phyloP scores from a whole-genome alignment of 2,888 invertebrate species.

The Holacanthella duospinosa region DNA sequence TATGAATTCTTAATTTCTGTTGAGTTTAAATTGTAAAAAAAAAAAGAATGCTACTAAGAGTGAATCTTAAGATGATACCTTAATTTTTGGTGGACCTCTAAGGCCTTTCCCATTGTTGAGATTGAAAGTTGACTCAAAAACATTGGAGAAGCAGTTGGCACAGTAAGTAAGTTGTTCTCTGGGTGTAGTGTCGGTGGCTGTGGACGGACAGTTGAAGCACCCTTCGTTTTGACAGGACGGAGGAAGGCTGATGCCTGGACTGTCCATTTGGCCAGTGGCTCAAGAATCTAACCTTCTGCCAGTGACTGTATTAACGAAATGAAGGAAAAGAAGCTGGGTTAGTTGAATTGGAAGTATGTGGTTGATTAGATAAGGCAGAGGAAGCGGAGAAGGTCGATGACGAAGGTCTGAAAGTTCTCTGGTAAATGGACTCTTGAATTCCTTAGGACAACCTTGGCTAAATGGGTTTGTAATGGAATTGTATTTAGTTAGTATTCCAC shows the following conservation, averaged over 20 bases:
- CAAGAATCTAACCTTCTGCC: too few species aligned
- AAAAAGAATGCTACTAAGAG: not conserved
- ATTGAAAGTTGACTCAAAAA: not conserved
- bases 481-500: too few species aligned
- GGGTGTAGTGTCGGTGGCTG: not conserved
- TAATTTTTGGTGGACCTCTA: not conserved
- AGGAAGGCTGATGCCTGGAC: not conserved
- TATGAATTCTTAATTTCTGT: too few species aligned
- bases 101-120: not conserved
- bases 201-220: slow-evolving; percentile 6
- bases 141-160: not conserved
- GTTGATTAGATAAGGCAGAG: not conserved
- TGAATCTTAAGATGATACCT: not conserved
- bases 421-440: not conserved
- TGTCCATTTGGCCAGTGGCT: not conserved
- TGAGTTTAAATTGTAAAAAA: not conserved
- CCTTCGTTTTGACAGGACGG: not conserved
- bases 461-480: not conserved
- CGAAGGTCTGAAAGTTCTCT: not conserved
- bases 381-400: not conserved
- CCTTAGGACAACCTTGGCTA: not conserved
- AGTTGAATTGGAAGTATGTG: not conserved
- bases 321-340: not conserved
- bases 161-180: not conserved
- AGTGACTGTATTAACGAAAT: too few species aligned